These are phyloP conservation scores for Steinernema hermaphroditum DNA, from an alignment of 2,888 invertebrate species.

Conservation along the genomic window DNA sequence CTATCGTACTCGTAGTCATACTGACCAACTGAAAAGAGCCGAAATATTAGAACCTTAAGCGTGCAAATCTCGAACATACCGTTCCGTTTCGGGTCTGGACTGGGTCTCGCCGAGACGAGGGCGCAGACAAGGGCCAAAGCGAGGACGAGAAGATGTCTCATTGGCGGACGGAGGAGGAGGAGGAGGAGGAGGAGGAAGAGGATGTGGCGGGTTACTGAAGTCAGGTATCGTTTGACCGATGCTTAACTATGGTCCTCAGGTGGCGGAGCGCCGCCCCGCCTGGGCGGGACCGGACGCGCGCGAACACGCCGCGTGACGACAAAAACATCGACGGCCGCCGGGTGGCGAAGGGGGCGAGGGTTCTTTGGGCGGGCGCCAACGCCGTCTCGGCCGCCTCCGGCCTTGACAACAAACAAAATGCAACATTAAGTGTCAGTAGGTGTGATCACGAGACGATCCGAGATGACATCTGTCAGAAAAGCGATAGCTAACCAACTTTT, in stretches of 20 bases:
- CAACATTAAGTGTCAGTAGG: neutral
- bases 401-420: constrained; percentile 11
- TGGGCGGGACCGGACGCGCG: constrained; percentile 18
- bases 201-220: neutral
- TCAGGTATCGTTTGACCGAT: constrained; percentile 20
- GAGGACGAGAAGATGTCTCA: neutral
- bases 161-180: neutral
- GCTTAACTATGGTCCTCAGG: constrained; percentile 26
- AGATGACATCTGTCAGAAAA: too few species aligned
- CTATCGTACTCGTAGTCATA: constrained; percentile 7
- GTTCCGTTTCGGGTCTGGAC: neutral
- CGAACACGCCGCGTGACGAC: constrained; percentile 25
- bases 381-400: neutral
- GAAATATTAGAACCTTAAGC: too few species aligned
- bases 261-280: constrained; percentile 19
- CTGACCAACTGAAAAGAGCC: neutral
- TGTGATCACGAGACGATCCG: too few species aligned
- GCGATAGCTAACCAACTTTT: too few species aligned
- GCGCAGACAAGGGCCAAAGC: neutral
- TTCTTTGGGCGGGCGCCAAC: constrained; percentile 1
- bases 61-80: neutral
- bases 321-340: neutral
- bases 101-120: neutral
- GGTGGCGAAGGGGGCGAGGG: neutral
- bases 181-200: too few species aligned